A percentile compares a stretch with the other conserved stretches of the same genome.
phyloP scores from a whole-genome alignment of 2,888 invertebrate genomes.

The Erpobdella octoculata region DNA sequence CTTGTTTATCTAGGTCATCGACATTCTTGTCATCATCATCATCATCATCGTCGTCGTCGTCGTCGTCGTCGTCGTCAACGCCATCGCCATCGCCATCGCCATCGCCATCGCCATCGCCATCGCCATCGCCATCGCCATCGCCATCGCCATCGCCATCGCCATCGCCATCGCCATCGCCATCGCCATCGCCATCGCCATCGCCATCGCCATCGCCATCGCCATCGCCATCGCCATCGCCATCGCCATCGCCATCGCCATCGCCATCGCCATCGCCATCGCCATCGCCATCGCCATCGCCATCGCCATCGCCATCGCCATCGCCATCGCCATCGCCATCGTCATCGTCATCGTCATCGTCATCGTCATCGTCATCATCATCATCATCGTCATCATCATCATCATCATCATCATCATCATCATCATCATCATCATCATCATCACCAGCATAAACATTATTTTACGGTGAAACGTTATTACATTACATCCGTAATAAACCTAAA shows the following conservation, averaged over 20 bases:
- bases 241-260: background rate
- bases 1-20: background rate
- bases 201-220: background rate
- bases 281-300: background rate
- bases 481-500: too few relatives aligned
- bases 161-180: too few relatives aligned
- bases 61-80: background rate
- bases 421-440: background rate
- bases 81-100: constrained; percentile 2
- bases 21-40: background rate
- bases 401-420: background rate
- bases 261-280: background rate
- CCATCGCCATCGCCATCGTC: background rate
- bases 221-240: background rate
- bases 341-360: background rate
- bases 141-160: too few relatives aligned
- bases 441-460: background rate
- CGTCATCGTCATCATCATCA: constrained; percentile 2
- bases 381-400: constrained; percentile 12
- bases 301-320: background rate
- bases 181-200: too few relatives aligned
- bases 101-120: background rate
- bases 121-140: background rate
- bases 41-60: background rate
- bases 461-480: too few relatives aligned